Conservation (phyloP, 2,888 invertebrate species). For the Euclidia mi region DNA sequence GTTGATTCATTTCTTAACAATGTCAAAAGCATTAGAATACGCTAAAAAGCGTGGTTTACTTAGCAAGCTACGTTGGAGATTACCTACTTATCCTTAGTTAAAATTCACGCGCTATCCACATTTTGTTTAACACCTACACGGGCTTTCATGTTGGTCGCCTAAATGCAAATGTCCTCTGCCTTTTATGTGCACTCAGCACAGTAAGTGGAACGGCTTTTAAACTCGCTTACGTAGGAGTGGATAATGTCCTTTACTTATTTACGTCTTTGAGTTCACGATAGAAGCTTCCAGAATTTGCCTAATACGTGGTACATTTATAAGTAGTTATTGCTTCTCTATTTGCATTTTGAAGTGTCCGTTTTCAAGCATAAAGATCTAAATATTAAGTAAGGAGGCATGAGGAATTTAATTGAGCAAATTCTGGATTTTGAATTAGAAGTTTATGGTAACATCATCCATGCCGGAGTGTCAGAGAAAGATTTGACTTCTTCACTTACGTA, state of each 20-base stretch:
- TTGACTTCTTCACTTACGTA: too few relatives aligned
- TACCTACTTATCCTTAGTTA: constrained; percentile 23
- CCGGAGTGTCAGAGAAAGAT: too few relatives aligned
- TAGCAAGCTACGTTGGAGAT: constrained; percentile 31
- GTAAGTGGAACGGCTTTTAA: constrained; percentile 64
- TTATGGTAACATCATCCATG: too few relatives aligned
- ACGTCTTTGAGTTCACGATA: constrained; percentile 15
- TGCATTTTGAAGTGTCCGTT: too few relatives aligned
- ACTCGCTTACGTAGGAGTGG: constrained; percentile 51
- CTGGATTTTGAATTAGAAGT: too few relatives aligned
- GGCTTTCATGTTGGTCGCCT: constrained; percentile 71
- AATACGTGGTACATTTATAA: not conserved
- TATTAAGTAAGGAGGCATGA: too few relatives aligned
- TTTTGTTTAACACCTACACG: constrained; percentile 69
- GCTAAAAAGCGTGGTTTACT: constrained; percentile 40
- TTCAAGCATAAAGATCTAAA: too few relatives aligned
- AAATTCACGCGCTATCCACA: constrained; percentile 41
- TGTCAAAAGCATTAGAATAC: constrained; percentile 29
- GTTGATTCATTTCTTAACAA: constrained; percentile 5
- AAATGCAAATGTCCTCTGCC: constrained; percentile 74
- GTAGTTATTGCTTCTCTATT: too few relatives aligned
- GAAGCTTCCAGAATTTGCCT: constrained; percentile 14
- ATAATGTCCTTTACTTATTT: constrained; percentile 53
- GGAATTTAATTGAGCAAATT: too few relatives aligned
- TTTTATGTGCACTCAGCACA: constrained; percentile 62